Percentiles rank a stretch among this genome's conserved stretches.
These are phyloP conservation scores for Drosophila kambysellisi DNA, from an alignment of 2,888 invertebrate species.

Conservation along the genomic window DNA sequence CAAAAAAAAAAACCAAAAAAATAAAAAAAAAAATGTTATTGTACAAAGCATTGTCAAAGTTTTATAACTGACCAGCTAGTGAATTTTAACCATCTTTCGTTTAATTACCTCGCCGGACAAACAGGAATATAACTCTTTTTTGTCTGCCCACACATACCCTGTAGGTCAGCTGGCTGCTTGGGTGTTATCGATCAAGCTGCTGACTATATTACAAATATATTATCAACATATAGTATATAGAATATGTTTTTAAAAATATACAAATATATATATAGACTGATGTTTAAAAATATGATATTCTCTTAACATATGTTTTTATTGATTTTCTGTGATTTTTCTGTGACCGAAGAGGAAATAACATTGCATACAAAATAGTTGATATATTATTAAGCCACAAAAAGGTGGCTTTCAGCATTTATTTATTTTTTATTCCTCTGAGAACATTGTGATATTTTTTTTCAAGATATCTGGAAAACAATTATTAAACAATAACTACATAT, in stretches of 20 bases:
- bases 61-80: conserved; percentile 53
- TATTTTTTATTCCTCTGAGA: neutral
- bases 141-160: conserved; percentile 1
- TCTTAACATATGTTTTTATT: neutral
- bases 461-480: neutral
- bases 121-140: neutral
- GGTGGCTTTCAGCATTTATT: neutral
- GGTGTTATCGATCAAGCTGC: neutral
- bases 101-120: conserved; percentile 66
- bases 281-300: neutral
- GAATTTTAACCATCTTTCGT: conserved; percentile 57
- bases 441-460: neutral
- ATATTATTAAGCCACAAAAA: neutral
- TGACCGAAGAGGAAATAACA: neutral
- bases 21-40: neutral
- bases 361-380: neutral
- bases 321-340: neutral
- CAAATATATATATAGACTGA: neutral
- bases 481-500: neutral
- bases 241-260: neutral
- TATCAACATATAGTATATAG: neutral
- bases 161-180: neutral
- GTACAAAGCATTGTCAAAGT: conserved; percentile 52
- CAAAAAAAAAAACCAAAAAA: neutral
- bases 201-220: neutral